Evolutionary conservation across 2,888 invertebrate genomes (phyloP), one percentile per base, ranked within the genome.

Genomic region (Chloromyia formosa): DNA sequence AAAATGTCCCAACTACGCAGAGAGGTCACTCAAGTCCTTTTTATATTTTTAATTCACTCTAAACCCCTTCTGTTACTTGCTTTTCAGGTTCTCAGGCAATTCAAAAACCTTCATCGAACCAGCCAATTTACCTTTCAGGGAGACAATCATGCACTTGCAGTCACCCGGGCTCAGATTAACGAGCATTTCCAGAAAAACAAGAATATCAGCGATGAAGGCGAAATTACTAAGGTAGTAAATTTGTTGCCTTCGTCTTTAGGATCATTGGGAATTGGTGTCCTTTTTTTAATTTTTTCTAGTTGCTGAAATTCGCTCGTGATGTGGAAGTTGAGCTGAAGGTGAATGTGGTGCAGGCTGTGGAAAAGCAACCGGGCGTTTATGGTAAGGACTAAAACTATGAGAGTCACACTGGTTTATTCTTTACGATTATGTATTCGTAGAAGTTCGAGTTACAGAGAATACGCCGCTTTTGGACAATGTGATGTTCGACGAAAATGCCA

Each of bases 131-230:
- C 92, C 18, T 94, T 94, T 83, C 82, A 87, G 73, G 92, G 89
- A 14, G 94, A 94, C 82, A 80, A 84, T 14, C 83, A 81, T 76
- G 91, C 93, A 0, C 84, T 94, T 56, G 80, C 82, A 76, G 91
- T 89, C 78, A 89, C 89, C 1, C 88, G 94, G 80, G 79, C 85
- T n/a, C 90, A 90, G 86, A 93, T 95, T 76, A 94, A 94, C 83
- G 89, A 91, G 68, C 92, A 92, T 81, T 95, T 90, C 83, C 87
- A 84, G 78, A 92, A 92, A 83, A 89, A 92, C 82, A 90, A 88
- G 82, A 80, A 87, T 80, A 86, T 92, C 20, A 85, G 85, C 3
- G 89, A 93, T 81, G 82, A 84, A 76, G 85, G 85, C 14, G 86
- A 90, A 77, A 90, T 94, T 75, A 83, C 87, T 81, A 90, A 92